These are phyloP conservation scores for Calosoma granatense DNA, from an alignment of 1,140 invertebrate genomes.

Conservation along the genomic window DNA sequence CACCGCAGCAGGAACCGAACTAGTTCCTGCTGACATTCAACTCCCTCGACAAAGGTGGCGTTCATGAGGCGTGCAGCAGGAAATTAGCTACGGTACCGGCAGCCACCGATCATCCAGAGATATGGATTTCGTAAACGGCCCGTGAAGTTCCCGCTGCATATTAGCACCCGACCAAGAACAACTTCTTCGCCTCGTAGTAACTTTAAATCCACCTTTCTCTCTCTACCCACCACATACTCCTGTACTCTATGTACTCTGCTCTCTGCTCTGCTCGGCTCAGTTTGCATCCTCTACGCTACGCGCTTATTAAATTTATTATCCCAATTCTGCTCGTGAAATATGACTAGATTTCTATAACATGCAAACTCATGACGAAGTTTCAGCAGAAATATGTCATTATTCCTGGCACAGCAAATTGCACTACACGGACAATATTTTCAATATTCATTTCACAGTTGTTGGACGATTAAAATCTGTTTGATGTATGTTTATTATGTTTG, in stretches of 20 bases:
- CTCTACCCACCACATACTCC: no score
- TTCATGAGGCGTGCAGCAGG: slow-evolving; percentile 6
- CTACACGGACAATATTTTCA: background rate
- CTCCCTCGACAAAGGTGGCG: background rate
- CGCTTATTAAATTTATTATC: no score
- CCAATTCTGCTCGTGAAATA: no score
- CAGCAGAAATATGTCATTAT: background rate
- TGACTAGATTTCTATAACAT: background rate
- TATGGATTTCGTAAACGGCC: background rate
- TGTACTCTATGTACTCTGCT: background rate
- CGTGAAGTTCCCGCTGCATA: background rate
- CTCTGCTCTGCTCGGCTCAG: no score
- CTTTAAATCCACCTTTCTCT: background rate
- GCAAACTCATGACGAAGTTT: background rate
- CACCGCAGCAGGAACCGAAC: background rate
- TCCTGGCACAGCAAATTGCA: background rate
- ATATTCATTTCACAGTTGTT: background rate
- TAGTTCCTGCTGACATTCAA: background rate
- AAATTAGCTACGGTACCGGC: background rate
- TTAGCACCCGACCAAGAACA: background rate
- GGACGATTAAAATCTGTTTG: background rate
- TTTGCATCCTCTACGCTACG: no score
- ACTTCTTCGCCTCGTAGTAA: background rate
- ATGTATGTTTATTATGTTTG: no score
- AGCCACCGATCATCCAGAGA: slow-evolving; percentile 1